Percentiles rank a stretch among this genome's conserved stretches.
These are phyloP conservation scores for Pantherophis guttatus DNA, from an alignment of 2,113 vertebrate genomes.

Conservation along the genomic window DNA sequence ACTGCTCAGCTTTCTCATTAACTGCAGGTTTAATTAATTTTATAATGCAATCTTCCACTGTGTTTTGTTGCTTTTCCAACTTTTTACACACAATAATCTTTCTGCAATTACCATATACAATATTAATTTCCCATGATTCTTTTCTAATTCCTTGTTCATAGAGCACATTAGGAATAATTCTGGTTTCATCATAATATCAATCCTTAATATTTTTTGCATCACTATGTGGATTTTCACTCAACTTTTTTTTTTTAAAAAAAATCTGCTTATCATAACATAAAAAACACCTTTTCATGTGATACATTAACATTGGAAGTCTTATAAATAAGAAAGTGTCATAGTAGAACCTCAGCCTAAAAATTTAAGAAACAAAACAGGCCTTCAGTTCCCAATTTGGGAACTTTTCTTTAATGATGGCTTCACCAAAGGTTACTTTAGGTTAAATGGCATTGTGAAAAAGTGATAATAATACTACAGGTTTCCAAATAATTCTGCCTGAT, in stretches of 20 bases:
- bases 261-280: not conserved
- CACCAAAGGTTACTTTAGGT: not conserved
- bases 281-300: not conserved
- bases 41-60: not conserved
- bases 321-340: not conserved
- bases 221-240: too few relatives aligned
- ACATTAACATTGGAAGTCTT: not conserved
- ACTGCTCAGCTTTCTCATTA: not conserved
- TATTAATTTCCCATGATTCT: not conserved
- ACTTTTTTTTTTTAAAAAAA: not conserved
- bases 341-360: not conserved
- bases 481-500: not conserved
- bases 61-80: not conserved
- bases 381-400: not conserved
- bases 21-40: not conserved
- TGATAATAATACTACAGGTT: not conserved
- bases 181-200: not conserved
- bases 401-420: not conserved
- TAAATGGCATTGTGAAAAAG: not conserved
- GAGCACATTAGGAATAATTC: not conserved
- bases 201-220: too few relatives aligned
- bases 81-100: not conserved
- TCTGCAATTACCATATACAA: not conserved
- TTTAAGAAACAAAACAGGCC: not conserved
- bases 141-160: not conserved